Evolutionary conservation across 2,888 invertebrate genomes (phyloP).

Genomic region (Clunio marinus): DNA sequence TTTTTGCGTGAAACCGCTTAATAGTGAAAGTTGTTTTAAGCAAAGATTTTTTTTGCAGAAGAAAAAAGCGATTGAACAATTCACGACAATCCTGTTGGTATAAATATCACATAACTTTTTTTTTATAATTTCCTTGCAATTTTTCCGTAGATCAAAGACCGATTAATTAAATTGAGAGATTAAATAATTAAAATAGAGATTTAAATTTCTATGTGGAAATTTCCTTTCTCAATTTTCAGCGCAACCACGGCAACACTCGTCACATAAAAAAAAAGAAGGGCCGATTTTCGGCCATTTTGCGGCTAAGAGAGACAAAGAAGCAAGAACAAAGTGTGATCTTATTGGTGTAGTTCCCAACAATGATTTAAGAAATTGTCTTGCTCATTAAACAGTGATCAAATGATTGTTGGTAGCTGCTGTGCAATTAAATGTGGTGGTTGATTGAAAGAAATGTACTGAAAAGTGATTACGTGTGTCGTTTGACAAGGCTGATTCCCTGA

Average conservation of each 20-base stretch:
- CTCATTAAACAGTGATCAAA: not conserved
- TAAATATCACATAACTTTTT: no score
- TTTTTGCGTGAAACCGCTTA: not conserved
- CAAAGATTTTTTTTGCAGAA: not conserved
- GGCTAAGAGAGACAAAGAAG: not conserved
- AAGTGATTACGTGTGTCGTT: conserved; percentile 45
- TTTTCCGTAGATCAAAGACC: no score
- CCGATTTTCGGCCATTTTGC: conserved; percentile 9
- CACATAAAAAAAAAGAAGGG: not conserved
- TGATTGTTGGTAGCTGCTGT: not conserved
- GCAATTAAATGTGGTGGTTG: not conserved
- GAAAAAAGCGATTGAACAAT: not conserved
- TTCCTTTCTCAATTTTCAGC: not conserved
- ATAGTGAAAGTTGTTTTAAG: not conserved
- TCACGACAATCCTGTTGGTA: not conserved
- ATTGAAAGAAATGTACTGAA: not conserved
- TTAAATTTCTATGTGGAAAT: not conserved
- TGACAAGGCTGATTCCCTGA: conserved; percentile 53
- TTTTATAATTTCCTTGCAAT: no score
- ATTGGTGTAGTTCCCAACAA: not conserved
- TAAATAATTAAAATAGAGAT: not conserved
- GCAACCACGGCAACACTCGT: not conserved
- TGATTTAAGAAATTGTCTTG: not conserved
- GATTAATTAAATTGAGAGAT: not conserved
- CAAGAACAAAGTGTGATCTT: not conserved